Percentiles rank a stretch among this genome's conserved stretches.
Conservation (phyloP, 2,113 vertebrate genomes). For the Tragelaphus scriptus region DNA sequence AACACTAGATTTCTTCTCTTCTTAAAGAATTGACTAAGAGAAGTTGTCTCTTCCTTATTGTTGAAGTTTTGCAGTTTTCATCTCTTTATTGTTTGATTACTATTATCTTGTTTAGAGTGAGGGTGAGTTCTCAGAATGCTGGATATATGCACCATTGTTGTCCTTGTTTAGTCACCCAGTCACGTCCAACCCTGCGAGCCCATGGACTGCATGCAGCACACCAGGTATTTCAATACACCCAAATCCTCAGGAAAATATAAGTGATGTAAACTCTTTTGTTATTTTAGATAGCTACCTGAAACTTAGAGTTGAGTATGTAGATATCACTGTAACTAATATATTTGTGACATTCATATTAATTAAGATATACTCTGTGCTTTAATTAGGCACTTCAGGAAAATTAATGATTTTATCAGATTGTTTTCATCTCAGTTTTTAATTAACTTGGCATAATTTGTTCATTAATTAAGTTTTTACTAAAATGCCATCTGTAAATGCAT, state of each 20-base stretch:
- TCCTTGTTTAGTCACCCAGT: not conserved
- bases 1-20: not conserved
- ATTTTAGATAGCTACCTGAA: conserved; percentile 16
- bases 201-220: not conserved
- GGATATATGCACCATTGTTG: not conserved
- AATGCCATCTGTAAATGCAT: conserved; percentile 25
- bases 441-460: conserved; percentile 37
- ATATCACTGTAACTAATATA: not conserved
- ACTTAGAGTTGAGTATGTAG: not conserved
- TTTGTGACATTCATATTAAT: conserved; percentile 28
- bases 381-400: conserved; percentile 26
- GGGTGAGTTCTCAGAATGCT: not conserved
- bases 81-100: not conserved
- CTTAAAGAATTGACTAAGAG: not conserved
- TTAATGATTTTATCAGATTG: conserved; percentile 44
- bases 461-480: conserved; percentile 34
- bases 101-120: not conserved
- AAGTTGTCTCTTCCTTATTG: not conserved
- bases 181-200: not conserved
- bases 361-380: conserved; percentile 44
- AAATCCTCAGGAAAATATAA: not conserved
- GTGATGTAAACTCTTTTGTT: not conserved
- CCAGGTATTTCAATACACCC: not conserved
- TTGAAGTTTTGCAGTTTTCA: not conserved
- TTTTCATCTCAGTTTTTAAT: conserved; percentile 60